phyloP scores from a whole-genome alignment of 2,888 invertebrate genomes.

The Chrysolina americana region DNA sequence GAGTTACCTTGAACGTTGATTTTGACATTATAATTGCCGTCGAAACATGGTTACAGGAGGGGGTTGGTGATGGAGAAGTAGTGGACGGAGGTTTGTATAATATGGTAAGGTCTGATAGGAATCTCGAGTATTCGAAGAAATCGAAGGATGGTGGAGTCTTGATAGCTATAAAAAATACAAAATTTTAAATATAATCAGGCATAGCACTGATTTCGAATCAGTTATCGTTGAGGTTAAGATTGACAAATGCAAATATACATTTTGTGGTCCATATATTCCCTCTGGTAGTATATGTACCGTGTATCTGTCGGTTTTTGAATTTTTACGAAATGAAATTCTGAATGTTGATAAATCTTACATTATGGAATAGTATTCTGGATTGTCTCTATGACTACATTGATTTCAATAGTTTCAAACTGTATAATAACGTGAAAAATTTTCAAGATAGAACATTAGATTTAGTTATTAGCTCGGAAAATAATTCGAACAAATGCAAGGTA shows the following conservation, averaged over 20 bases:
- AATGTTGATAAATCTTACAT: no score
- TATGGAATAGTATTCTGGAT: no score
- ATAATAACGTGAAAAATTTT: conserved; percentile 2
- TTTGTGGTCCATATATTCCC: no score
- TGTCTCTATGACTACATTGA: conserved; percentile 11
- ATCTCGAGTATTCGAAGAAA: conserved; percentile 1
- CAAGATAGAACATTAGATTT: conserved; percentile 11
- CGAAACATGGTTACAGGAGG: no score
- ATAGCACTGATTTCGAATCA: background rate
- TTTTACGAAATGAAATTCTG: no score
- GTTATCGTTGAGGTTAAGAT: conserved; percentile 4
- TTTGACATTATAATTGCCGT: no score
- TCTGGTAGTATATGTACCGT: no score
- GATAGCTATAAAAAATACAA: conserved; percentile 3
- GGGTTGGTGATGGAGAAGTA: conserved; percentile 6
- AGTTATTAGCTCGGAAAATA: no score
- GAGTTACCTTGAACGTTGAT: no score
- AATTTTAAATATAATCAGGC: conserved; percentile 15
- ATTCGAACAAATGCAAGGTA: conserved; percentile 10
- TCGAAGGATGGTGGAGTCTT: background rate
- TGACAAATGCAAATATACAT: no score
- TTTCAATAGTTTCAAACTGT: conserved; percentile 20
- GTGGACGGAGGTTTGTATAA: conserved; percentile 1
- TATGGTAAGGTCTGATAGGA: conserved; percentile 7
- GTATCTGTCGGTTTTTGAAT: no score